Evolutionary conservation across 2,797 vertebrate species (phyloP), one percentile per base, ranked within the genome.

Genomic region (Sparidentex hasta): DNA sequence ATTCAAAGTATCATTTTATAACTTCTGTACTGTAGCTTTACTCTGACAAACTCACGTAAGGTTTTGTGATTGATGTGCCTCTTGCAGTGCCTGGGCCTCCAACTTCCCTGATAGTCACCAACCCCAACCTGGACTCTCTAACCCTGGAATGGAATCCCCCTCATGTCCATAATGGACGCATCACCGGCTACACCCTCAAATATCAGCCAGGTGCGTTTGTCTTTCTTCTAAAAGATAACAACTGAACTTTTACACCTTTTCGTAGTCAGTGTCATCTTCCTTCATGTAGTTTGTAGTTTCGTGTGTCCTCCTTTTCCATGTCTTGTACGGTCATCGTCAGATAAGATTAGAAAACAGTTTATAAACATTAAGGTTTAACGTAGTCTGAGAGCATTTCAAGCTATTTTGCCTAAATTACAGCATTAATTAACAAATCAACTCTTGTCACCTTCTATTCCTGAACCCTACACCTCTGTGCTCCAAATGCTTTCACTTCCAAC

Each of bases 121-220:
- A 96, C 82, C 94, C 94, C 46, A 96, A 95, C 20, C 17, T 96
- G 90, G 97, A 99, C 86, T 97, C 97, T 44, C 87, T 99, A 65
- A 98, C 96, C 69, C 94, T 99, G 74, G 95, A 97, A 70, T 99
- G 98, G 98, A 96, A 90, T 52, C 97, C 96, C 29, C 98, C 98
- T 21, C 92, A 92, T 48, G 96, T 96, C 74, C 97, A 92, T 6
- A 99, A 99, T 58, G 98, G 98, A 56, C 88, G 92, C 90, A 95
- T 99, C 91, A 97, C 91, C 1, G 97, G 97, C 54, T 99, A 99
- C 91, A 96, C 94, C 63, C 93, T 99, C 78, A 96, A 95, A 90
- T 99, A 97, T 87, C 98, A 99, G 82, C 95, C 96, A 93, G 97
- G 98, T 99, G 94, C 97, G 98, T 74, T 57, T 55, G 11, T 48